Evolutionary conservation across 1,140 invertebrate genomes (phyloP).

Genomic region (Platyura marginata): DNA sequence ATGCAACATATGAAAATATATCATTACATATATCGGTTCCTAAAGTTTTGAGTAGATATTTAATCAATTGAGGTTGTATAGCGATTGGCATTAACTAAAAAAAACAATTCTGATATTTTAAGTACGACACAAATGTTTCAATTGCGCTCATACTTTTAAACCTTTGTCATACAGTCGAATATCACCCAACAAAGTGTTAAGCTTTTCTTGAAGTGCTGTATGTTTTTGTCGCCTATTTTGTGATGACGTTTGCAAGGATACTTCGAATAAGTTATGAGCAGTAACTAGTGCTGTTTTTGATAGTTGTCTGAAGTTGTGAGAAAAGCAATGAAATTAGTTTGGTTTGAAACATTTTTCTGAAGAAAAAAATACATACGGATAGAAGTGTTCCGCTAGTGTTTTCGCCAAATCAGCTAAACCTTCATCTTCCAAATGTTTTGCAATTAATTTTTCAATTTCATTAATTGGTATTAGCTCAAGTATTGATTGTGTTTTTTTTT

Average conservation of each 20-base stretch:
- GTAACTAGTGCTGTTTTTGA: conserved; percentile 33
- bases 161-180: conserved; percentile 75
- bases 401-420: conserved; percentile 41
- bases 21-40: conserved; percentile 69
- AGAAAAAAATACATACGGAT: conserved; percentile 26
- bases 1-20: conserved; percentile 48
- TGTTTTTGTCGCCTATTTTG: conserved; percentile 54
- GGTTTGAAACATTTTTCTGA: conserved; percentile 8
- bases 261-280: conserved; percentile 50
- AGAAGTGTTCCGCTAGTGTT: conserved; percentile 36
- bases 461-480: conserved; percentile 44
- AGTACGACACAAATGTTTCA: not conserved
- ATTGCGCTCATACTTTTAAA: conserved; percentile 32
- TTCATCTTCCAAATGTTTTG: conserved; percentile 38
- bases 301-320: conserved; percentile 26
- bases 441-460: conserved; percentile 49
- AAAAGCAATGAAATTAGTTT: too few species aligned
- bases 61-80: conserved; percentile 44
- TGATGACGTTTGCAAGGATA: conserved; percentile 43
- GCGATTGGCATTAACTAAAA: conserved; percentile 26
- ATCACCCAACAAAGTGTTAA: conserved; percentile 56
- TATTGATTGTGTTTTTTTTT: conserved; percentile 22
- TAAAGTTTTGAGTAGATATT: conserved; percentile 68
- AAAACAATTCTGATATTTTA: conserved; percentile 11
- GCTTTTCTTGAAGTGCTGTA: conserved; percentile 59